phyloP scores from a whole-genome alignment of 2,888 invertebrate species.

The Eilema caniola region DNA sequence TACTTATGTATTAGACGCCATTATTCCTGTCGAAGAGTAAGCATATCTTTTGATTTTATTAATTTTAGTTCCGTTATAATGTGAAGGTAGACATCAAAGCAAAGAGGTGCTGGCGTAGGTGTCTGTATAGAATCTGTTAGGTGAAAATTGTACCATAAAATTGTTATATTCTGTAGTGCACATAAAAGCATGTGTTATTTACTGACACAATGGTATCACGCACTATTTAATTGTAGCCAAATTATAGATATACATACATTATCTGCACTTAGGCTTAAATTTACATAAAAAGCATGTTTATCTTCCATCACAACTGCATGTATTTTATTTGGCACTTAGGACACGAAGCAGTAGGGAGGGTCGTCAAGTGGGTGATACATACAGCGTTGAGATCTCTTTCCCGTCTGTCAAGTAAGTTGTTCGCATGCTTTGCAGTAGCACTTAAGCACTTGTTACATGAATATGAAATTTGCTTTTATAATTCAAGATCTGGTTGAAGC shows the following conservation, averaged over 20 bases:
- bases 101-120: constrained; percentile 60
- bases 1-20: constrained; percentile 93
- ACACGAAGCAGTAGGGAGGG: constrained; percentile 91
- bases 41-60: constrained; percentile 54
- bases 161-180: constrained; percentile 48
- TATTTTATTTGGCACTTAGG: constrained; percentile 88
- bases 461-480: constrained; percentile 26
- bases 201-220: constrained; percentile 42
- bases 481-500: constrained; percentile 28
- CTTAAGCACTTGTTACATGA: constrained; percentile 56
- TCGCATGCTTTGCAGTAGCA: constrained; percentile 66
- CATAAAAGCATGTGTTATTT: constrained; percentile 55
- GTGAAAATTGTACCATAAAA: constrained; percentile 40
- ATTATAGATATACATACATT: constrained; percentile 29
- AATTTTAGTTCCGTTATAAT: constrained; percentile 12
- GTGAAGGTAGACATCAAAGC: constrained; percentile 27
- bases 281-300: constrained; percentile 67
- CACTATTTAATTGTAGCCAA: constrained; percentile 38
- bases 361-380: constrained; percentile 95
- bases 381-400: constrained; percentile 96
- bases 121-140: constrained; percentile 26
- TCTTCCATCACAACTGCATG: constrained; percentile 83
- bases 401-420: constrained; percentile 95
- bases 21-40: constrained; percentile 95
- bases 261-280: constrained; percentile 54